A percentile compares a stretch with the other conserved stretches of the same genome.
Evolutionary conservation across 2,888 invertebrate species (phyloP).

Genomic region (Zelleria hepariella): DNA sequence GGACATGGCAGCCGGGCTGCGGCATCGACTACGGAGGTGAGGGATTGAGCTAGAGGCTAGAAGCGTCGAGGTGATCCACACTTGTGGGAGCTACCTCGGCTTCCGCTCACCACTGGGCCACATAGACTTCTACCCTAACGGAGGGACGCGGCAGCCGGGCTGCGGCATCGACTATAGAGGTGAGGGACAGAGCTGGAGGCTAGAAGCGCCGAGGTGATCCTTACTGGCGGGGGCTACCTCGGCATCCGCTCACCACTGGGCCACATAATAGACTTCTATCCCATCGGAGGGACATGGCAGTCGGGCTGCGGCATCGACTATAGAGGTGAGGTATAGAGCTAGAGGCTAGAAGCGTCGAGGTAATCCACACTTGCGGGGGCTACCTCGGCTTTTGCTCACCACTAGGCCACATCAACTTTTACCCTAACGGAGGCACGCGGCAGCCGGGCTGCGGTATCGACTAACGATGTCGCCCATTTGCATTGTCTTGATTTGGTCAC

Average conservation of each 20-base stretch:
- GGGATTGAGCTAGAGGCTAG: constrained; percentile 72
- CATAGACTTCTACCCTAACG: constrained; percentile 76
- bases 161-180: constrained; percentile 69
- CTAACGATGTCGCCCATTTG: too few species aligned
- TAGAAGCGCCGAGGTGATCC: constrained; percentile 73
- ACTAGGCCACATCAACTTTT: constrained; percentile 74
- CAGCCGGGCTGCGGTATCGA: too few species aligned
- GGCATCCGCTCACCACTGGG: constrained; percentile 73
- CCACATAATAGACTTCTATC: constrained; percentile 75
- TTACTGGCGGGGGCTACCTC: constrained; percentile 73
- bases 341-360: constrained; percentile 74
- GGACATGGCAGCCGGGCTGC: constrained; percentile 72
- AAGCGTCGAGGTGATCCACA: constrained; percentile 75
- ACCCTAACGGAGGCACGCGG: too few species aligned
- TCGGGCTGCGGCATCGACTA: constrained; percentile 71
- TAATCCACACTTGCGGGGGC: constrained; percentile 75
- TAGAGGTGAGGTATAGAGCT: constrained; percentile 68
- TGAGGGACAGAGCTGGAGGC: constrained; percentile 74
- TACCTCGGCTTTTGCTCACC: constrained; percentile 72
- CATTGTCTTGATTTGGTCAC: too few species aligned
- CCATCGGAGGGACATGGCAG: constrained; percentile 72
- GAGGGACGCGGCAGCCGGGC: constrained; percentile 72
- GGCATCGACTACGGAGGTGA: constrained; percentile 66
- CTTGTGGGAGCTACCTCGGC: constrained; percentile 74
- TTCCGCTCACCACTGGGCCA: constrained; percentile 71